Conservation (phyloP, 2,113 vertebrate genomes). For the Hydrolagus affinis region DNA sequence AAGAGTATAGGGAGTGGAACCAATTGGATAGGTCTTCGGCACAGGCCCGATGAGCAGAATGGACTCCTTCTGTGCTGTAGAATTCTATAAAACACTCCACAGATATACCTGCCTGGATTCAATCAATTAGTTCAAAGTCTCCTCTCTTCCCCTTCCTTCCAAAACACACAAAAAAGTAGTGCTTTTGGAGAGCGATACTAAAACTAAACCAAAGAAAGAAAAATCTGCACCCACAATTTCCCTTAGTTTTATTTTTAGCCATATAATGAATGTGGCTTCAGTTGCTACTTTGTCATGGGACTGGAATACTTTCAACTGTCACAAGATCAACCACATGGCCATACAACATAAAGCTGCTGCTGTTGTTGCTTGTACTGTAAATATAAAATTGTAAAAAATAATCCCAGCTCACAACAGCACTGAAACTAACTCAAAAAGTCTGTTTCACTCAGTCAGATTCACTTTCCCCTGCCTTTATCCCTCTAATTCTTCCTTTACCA, state of each 20-base stretch:
- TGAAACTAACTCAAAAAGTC: background rate
- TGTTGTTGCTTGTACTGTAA: background rate
- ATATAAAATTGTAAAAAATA: background rate
- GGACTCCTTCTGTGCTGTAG: no score
- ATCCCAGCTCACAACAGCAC: background rate
- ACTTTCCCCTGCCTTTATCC: background rate
- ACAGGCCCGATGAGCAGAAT: no score
- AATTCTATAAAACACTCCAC: no score
- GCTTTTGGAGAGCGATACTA: no score
- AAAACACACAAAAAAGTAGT: no score
- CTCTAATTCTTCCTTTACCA: background rate
- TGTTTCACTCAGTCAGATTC: background rate
- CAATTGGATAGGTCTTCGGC: no score
- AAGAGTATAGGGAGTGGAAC: no score
- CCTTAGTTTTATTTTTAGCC: background rate
- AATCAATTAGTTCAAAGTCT: no score
- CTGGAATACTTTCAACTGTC: background rate
- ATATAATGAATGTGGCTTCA: background rate
- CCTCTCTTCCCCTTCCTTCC: no score
- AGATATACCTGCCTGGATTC: no score
- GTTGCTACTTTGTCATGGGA: background rate
- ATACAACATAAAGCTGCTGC: background rate
- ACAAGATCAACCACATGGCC: background rate
- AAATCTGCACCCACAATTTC: background rate
- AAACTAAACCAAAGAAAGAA: no score